Evolutionary conservation across 2,113 vertebrate genomes (phyloP).

Genomic region (Dunckerocampus dactyliophorus): DNA sequence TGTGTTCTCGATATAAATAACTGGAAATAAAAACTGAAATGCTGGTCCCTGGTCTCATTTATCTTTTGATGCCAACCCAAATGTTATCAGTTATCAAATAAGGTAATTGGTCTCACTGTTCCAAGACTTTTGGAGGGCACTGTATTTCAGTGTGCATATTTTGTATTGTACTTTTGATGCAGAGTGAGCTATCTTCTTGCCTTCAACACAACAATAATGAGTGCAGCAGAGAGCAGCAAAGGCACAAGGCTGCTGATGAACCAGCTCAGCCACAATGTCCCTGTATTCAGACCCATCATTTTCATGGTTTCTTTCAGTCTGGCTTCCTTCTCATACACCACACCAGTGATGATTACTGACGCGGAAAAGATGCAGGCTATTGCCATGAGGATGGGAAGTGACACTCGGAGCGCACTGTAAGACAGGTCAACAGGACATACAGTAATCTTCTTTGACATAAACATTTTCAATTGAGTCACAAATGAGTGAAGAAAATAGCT

Average conservation of each 20-base stretch:
- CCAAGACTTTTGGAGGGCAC: too few species aligned
- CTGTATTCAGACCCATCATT: slow-evolving; percentile 82
- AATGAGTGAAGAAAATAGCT: too few species aligned
- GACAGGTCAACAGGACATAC: not conserved
- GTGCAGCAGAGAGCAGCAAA: slow-evolving; percentile 78
- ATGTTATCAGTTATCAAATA: too few species aligned
- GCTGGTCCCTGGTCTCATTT: too few species aligned
- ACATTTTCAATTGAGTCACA: not conserved
- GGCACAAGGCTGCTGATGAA: slow-evolving; percentile 84
- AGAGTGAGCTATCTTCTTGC: slow-evolving; percentile 47
- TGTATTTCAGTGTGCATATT: not conserved
- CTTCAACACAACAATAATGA: slow-evolving; percentile 84
- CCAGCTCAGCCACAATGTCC: slow-evolving; percentile 87
- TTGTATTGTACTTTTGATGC: not conserved
- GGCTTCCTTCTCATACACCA: slow-evolving; percentile 89
- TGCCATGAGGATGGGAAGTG: slow-evolving; percentile 86
- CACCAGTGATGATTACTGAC: slow-evolving; percentile 86
- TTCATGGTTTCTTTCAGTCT: slow-evolving; percentile 88
- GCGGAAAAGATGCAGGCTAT: slow-evolving; percentile 92
- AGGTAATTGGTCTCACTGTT: too few species aligned
- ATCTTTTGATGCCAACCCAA: too few species aligned
- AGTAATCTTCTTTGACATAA: too few species aligned
- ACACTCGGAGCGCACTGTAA: slow-evolving; percentile 81
- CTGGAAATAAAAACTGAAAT: too few species aligned
- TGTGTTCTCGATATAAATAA: too few species aligned